Base-by-base conservation (phyloP, 2,888 invertebrate species). In the Drosophila borborema region DNA sequence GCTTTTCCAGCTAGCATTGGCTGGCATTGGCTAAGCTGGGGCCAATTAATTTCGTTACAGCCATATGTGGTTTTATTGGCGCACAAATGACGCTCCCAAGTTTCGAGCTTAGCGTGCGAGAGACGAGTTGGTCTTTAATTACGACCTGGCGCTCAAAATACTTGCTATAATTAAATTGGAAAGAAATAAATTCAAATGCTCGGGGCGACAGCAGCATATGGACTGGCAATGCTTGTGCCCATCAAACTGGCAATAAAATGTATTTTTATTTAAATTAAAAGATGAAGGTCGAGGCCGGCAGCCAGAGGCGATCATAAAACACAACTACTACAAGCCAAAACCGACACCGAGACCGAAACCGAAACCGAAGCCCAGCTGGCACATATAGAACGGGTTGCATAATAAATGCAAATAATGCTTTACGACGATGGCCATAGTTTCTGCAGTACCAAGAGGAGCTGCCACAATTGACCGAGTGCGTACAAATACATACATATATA, bases 341-440 rank as follows among this genome's bases (percentile, higher is more conserved):
- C 38, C 6, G 38, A 38, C 14, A 38, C 38, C 14, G 14, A 38
- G 6, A 38, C 38, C 38, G 14, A 38, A 16, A 14, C 38, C 38
- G 16, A 38, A 0, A 16, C 38, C 38, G 16, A 36, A 4, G 10
- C 36, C 55, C 41, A 55, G 31, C 41, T 41, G 45, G 55, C 58
- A 6, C 31, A 16, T n/a, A 12, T n/a, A 12, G 10, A 54, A 49
- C 55, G 63, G 63, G 75, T 78, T 91, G 86, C 84, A 91, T 91
- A 91, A 90, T 90, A 90, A 91, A 91, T 91, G 91, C 86, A 91
- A 89, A 91, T 90, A 91, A 85, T 86, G 82, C 82, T 91, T 91
- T 86, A 84, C 78, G 86, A 83, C 71, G 79, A 76, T 70, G 79
- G 61, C 51, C 61, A 43, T 41, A 54, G 58, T 36, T 41, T 38